Percentiles rank a stretch among this genome's conserved stretches.
phyloP scores from a whole-genome alignment of 2,113 vertebrate genomes.

The Anarhynchus alexandrinus region DNA sequence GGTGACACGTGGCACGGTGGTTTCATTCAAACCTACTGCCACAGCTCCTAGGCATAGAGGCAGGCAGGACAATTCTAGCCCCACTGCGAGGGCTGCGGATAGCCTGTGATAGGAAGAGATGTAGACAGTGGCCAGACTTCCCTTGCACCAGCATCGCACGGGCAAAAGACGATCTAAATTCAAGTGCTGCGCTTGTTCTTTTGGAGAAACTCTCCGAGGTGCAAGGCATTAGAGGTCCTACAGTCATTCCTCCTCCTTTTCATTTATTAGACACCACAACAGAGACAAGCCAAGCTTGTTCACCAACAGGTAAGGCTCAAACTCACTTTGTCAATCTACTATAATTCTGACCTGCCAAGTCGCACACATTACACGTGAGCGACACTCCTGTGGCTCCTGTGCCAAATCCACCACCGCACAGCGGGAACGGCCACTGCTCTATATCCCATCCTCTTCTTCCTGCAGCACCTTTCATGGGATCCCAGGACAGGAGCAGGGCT shows the following conservation, averaged over 20 bases:
- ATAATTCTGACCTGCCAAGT: background rate
- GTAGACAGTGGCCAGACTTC: background rate
- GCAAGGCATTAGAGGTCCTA: background rate
- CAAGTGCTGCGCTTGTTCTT: background rate
- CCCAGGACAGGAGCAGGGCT: background rate
- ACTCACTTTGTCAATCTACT: background rate
- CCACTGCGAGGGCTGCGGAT: rapidly evolving
- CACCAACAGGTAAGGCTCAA: background rate
- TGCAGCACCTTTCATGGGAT: background rate
- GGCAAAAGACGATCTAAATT: background rate
- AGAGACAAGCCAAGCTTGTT: background rate
- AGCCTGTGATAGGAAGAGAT: background rate
- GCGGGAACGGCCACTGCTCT: background rate
- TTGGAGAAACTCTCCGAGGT: background rate
- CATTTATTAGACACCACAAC: background rate
- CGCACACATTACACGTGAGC: background rate
- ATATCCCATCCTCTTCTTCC: background rate
- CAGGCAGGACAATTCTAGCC: background rate
- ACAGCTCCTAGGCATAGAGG: background rate
- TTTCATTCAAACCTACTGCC: background rate
- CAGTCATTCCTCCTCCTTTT: background rate
- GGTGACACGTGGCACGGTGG: background rate
- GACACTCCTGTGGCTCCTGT: background rate
- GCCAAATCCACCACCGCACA: background rate
- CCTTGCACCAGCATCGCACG: background rate